Evolutionary conservation across 2,797 vertebrate species (phyloP), one percentile per base, ranked within the genome.

Genomic region (Molossus molossus): DNA sequence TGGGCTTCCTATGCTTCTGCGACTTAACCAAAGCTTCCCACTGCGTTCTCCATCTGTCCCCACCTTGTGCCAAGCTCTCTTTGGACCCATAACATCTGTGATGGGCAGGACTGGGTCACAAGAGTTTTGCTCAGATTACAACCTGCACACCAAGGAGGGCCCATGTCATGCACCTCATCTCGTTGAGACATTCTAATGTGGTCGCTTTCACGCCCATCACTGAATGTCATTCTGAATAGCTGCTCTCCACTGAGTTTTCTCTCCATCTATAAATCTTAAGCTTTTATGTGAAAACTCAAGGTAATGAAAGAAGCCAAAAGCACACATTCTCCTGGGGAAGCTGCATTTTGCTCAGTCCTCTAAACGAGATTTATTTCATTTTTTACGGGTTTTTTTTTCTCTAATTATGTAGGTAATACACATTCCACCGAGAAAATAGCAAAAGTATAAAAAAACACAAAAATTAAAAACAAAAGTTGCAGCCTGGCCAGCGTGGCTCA

Each of bases 201-300:
- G 20, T 87, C 55, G 40, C 80, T 82, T 70, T 83, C 67, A 85
- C 65, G 7, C 21, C 25, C 67, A 33, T 62, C 6, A 17, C 45
- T 40, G 27, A 55, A 80, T 6, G 15, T 45, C 93, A 69, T 90
- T 86, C 81, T 72, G n/a, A 40, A 62, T 3, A 53, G 58, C 17
- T 9, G 1, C 40, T 79, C 29, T 72, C 37, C 33, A 2, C 1
- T 58, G 50, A 37, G 83, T 88, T 77, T 64, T 77, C 90, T 93
- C 20, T 91, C 75, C 50, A 58, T 58, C 58, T 84, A n/a, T 48
- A 72, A 75, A n/a, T 29, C 27, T 48, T 70, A 50, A 80, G 45
- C 6, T 23, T 82, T 64, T 64, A 76, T 25, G 23, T 60, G 79
- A 91, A 94, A 94, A 87, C 64, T 64, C 70, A 65, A 83, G 33